A percentile compares a stretch with the other conserved stretches of the same genome.
Conservation (phyloP, 2,113 vertebrate genomes). For the Marcusenius ussheri region DNA sequence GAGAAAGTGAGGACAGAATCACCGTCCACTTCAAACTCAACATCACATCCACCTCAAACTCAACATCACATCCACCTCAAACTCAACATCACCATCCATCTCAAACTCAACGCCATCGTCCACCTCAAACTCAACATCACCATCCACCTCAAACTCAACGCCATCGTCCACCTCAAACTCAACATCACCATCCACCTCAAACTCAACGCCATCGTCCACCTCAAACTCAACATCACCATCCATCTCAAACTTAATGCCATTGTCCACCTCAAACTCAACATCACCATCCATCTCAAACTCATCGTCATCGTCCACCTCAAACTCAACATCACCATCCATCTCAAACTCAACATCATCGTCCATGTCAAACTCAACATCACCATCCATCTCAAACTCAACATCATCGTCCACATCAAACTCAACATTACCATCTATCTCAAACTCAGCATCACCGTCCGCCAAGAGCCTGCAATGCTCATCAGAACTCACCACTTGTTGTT, state of each 20-base stretch:
- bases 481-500: slow-evolving; percentile 93
- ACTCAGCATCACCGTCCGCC: background rate
- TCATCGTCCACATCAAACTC: background rate
- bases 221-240: background rate
- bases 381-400: no score
- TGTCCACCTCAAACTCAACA: background rate
- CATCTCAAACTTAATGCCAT: background rate
- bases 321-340: background rate
- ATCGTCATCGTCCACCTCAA: background rate
- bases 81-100: background rate
- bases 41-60: background rate
- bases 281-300: background rate
- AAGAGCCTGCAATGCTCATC: background rate
- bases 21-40: background rate
- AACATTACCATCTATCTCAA: no score
- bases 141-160: background rate
- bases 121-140: background rate
- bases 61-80: background rate
- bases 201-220: background rate
- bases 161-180: no score
- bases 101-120: background rate
- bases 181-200: no score
- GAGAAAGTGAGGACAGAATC: background rate
- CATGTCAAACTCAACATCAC: background rate
- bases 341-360: background rate